These are phyloP conservation scores for Syrista parreyssii DNA, from an alignment of 2,888 invertebrate genomes.

Conservation along the genomic window DNA sequence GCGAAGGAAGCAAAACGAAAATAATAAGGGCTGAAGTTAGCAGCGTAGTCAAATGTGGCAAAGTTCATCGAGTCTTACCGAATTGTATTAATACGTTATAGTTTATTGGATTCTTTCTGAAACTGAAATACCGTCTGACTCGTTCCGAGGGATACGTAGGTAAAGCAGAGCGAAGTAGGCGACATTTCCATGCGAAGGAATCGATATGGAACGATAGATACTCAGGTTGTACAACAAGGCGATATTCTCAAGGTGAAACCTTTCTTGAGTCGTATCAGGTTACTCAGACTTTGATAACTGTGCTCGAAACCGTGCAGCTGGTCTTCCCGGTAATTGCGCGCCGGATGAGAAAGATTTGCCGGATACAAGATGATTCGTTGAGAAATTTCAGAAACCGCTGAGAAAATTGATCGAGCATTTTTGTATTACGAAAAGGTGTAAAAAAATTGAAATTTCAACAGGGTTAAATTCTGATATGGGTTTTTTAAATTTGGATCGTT, in stretches of 20 bases:
- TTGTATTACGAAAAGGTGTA: neutral
- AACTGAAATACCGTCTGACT: neutral
- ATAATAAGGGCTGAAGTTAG: neutral
- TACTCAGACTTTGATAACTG: neutral
- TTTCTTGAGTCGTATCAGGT: neutral
- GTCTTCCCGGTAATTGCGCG: neutral
- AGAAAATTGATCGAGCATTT: neutral
- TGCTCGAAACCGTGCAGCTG: neutral
- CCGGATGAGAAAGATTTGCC: neutral
- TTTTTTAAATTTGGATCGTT: too few relatives aligned
- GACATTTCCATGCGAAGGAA: neutral
- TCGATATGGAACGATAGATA: neutral
- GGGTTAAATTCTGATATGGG: neutral
- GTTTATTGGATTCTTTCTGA: neutral
- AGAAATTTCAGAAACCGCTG: neutral
- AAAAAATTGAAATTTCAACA: neutral
- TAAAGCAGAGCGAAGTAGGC: neutral
- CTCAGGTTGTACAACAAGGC: neutral
- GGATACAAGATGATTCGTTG: neutral
- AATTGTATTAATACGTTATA: neutral
- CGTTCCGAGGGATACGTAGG: neutral
- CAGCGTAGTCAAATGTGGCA: neutral
- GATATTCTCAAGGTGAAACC: neutral
- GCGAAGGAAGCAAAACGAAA: neutral
- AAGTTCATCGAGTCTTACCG: neutral